Evolutionary conservation across 2,113 vertebrate species (phyloP).

Genomic region (Dendropsophus ebraccatus): DNA sequence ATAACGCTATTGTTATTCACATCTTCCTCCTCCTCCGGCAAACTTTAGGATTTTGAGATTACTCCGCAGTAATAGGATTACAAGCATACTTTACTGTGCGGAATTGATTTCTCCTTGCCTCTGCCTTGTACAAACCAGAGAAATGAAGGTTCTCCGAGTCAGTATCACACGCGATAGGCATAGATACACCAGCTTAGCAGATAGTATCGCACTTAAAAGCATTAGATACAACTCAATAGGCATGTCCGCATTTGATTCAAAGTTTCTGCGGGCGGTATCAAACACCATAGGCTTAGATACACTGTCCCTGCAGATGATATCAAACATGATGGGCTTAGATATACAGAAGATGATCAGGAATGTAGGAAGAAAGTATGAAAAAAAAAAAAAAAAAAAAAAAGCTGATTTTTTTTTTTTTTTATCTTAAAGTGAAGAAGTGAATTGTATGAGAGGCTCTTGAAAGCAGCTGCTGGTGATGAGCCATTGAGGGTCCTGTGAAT

Average conservation of each 20-base stretch:
- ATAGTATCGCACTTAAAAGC: background rate
- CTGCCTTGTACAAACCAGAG: background rate
- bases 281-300: background rate
- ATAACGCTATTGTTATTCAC: background rate
- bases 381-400: background rate
- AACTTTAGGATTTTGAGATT: constrained; percentile 36
- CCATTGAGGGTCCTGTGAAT: constrained; percentile 51
- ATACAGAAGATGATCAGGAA: background rate
- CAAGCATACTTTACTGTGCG: background rate
- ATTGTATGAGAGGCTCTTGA: constrained; percentile 35
- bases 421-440: background rate
- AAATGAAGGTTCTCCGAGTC: background rate
- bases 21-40: constrained; percentile 16
- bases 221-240: background rate
- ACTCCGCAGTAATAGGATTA: constrained; percentile 36
- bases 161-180: background rate
- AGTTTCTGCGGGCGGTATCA: background rate
- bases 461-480: constrained; percentile 43
- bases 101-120: constrained; percentile 33
- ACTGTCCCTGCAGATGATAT: background rate
- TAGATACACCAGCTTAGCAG: background rate
- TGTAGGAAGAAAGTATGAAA: background rate
- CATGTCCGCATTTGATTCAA: background rate
- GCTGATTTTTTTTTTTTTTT: no score
- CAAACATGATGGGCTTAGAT: background rate